These are phyloP conservation scores for Natator depressus DNA, from an alignment of 2,113 vertebrate species.

Conservation along the genomic window DNA sequence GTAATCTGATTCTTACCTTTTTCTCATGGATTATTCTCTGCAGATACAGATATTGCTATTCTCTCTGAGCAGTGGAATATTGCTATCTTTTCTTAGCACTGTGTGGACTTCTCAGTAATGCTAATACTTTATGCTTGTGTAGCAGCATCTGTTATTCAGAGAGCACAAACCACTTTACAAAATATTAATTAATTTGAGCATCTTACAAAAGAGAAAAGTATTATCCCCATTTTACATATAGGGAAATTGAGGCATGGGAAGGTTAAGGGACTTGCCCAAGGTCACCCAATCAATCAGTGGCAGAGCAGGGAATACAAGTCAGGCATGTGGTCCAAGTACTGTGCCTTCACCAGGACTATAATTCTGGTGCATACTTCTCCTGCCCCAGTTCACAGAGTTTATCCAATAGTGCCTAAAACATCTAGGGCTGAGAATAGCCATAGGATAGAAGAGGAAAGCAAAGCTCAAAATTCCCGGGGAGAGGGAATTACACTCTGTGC, in stretches of 20 bases:
- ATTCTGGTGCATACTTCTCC: neutral
- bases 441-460: neutral
- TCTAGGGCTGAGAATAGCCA: neutral
- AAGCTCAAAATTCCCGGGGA: neutral
- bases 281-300: neutral
- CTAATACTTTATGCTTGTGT: neutral
- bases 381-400: too few relatives aligned
- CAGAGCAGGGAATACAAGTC: neutral
- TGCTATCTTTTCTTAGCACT: neutral
- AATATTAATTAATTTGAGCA: neutral
- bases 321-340: neutral
- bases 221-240: neutral
- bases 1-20: neutral
- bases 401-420: neutral
- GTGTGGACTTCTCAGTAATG: neutral
- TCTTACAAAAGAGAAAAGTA: neutral
- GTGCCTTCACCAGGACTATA: neutral
- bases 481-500: neutral
- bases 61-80: neutral
- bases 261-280: neutral
- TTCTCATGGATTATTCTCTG: neutral
- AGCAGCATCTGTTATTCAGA: neutral
- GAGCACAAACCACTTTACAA: fast-evolving
- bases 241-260: neutral
- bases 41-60: neutral